Evolutionary conservation across 2,113 vertebrate genomes (phyloP), one percentile per base, ranked within the genome.

Genomic region (Empidonax alnorum): DNA sequence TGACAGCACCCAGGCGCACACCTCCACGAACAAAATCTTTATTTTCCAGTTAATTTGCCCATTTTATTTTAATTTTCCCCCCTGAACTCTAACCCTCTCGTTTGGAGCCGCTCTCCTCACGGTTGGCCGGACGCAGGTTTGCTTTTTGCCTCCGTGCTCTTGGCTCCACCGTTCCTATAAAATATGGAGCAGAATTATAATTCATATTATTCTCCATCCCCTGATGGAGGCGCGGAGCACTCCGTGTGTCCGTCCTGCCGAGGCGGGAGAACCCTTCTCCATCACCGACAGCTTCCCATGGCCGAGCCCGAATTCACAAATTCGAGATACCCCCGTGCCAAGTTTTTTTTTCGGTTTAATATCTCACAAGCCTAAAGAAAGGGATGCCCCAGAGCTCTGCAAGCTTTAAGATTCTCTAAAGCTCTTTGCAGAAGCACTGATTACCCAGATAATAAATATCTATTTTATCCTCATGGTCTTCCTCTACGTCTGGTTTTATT

Each of bases 61-160:
- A 3, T 33, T 63, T n/a, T 4, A 23, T 27, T 74, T 46, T 12
- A 14, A 16, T 12, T 16, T 12, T 16, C 24, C 25, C 3, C 0
- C 15, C 49, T 1, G 14, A 77, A n/a, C 20, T 46, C 37, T 15
- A 14, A 0, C 12, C 20, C 33, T 58, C 28, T 44, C 33, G 0
- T 17, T 62, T 3, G 55, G 23, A 93, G 39, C 62, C 3, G 3
- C 35, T 80, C 23, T 73, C 55, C 87, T 42, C 50, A 2, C 9
- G 7, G 7, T 2, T 53, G 53, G 19, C n/a, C 22, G 62, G 47
- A 47, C 65, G 12, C 65, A 10, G 49, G 47, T 89, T 87, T 52
- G 33, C 3, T 47, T 71, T 71, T 17, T 42, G 21, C 52, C 28
- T 19, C 4, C 1, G 33, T 6, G 49, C 53, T 82, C 37, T 72